phyloP scores from a whole-genome alignment of 2,113 vertebrate species.

The Orcinus orca region DNA sequence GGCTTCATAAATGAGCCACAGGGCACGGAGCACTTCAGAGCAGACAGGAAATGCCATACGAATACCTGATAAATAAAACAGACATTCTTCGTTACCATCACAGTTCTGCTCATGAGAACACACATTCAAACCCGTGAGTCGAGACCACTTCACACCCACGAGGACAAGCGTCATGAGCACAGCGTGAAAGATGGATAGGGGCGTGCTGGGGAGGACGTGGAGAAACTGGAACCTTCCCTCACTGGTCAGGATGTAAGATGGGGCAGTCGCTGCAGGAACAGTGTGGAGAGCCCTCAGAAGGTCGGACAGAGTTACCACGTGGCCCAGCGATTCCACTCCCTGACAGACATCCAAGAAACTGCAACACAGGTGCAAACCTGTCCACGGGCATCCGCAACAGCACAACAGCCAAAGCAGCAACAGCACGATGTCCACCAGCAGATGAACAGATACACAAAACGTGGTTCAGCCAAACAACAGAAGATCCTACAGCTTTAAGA shows the following conservation, averaged over 20 bases:
- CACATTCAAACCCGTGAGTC: not conserved
- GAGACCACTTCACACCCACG: not conserved
- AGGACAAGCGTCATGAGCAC: not conserved
- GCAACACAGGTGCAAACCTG: not conserved
- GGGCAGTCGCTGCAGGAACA: not conserved
- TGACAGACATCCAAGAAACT: not conserved
- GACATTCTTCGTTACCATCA: not conserved
- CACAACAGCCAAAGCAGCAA: not conserved
- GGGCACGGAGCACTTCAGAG: not conserved
- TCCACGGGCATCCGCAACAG: not conserved
- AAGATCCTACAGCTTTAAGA: not conserved
- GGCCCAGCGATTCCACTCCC: not conserved
- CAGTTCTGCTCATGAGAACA: not conserved
- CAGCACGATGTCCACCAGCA: not conserved
- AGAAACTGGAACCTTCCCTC: not conserved
- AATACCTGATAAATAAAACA: not conserved
- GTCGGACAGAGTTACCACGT: not conserved
- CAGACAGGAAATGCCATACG: not conserved
- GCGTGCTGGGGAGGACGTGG: not conserved
- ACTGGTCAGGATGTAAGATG: not conserved
- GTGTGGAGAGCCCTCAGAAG: not conserved
- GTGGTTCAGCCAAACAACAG: not conserved
- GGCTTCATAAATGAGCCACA: not conserved
- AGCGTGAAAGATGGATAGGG: not conserved
- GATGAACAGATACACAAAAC: not conserved